Conservation (phyloP, 2,888 invertebrate species). For the Apodemia mormo region DNA sequence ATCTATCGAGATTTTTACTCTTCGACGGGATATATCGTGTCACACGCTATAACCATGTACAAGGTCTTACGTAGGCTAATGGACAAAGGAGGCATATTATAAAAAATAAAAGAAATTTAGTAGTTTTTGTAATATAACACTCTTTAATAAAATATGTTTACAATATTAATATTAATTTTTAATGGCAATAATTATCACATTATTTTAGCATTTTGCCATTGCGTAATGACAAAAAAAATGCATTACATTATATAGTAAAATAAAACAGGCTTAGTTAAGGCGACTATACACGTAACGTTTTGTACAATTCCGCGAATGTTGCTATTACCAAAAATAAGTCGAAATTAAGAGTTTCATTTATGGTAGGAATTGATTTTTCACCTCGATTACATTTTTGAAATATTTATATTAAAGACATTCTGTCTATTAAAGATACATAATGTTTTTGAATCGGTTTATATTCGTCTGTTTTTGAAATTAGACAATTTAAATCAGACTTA, state of each 20-base stretch:
- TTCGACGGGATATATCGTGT: no score
- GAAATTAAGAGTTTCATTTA: not conserved
- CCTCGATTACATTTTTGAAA: no score
- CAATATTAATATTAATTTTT: constrained; percentile 56
- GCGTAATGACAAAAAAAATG: constrained; percentile 26
- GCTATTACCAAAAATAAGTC: not conserved
- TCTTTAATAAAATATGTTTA: constrained; percentile 40
- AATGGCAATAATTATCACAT: constrained; percentile 73
- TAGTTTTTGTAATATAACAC: constrained; percentile 43
- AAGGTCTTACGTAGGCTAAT: no score
- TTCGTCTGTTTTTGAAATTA: no score
- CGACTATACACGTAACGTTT: not conserved
- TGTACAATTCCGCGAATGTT: not conserved
- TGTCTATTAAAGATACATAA: no score
- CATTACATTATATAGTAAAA: constrained; percentile 13
- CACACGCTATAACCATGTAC: no score
- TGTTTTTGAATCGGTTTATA: no score
- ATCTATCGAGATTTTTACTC: no score
- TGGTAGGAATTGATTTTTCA: no score
- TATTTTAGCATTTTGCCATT: constrained; percentile 25
- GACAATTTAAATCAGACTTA: not conserved
- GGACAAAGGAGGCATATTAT: not conserved
- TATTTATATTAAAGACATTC: no score
- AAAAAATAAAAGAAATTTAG: constrained; percentile 20
- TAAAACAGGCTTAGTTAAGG: not conserved